Percentiles rank a stretch among this genome's conserved stretches.
These are phyloP conservation scores for Toxostoma redivivum DNA, from an alignment of 2,113 vertebrate species.

Conservation along the genomic window DNA sequence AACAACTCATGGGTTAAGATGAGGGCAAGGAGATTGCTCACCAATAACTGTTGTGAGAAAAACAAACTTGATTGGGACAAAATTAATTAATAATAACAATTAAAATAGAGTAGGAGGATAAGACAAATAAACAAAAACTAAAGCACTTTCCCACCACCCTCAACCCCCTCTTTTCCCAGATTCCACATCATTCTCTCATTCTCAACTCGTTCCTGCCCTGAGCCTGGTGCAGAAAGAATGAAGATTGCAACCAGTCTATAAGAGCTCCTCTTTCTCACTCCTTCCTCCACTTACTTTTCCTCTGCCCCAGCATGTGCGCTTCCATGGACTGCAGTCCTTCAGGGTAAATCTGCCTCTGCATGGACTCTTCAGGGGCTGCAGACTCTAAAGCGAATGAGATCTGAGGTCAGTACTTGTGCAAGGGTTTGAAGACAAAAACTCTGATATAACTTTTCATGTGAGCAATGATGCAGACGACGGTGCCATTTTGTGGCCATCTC, in stretches of 20 bases:
- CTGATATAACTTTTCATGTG: background rate
- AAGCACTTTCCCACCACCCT: background rate
- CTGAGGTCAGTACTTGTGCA: background rate
- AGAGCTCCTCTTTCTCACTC: background rate
- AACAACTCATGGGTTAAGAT: background rate
- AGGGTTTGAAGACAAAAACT: background rate
- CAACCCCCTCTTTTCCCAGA: background rate
- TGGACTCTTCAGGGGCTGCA: background rate
- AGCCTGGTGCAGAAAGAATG: background rate
- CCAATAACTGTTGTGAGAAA: background rate
- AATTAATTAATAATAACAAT: background rate
- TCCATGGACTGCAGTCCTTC: background rate
- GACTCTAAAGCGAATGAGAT: background rate
- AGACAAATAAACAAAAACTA: background rate
- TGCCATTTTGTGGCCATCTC: background rate
- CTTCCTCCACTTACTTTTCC: background rate
- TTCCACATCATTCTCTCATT: background rate
- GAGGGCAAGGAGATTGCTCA: background rate
- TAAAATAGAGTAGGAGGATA: background rate
- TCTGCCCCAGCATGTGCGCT: background rate
- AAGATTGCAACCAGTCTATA: background rate
- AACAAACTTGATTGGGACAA: background rate
- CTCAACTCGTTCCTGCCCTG: background rate
- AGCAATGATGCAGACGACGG: background rate
- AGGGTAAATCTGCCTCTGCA: background rate